Conservation (phyloP, 2,113 vertebrate species). For the Pangasianodon hypophthalmus region DNA sequence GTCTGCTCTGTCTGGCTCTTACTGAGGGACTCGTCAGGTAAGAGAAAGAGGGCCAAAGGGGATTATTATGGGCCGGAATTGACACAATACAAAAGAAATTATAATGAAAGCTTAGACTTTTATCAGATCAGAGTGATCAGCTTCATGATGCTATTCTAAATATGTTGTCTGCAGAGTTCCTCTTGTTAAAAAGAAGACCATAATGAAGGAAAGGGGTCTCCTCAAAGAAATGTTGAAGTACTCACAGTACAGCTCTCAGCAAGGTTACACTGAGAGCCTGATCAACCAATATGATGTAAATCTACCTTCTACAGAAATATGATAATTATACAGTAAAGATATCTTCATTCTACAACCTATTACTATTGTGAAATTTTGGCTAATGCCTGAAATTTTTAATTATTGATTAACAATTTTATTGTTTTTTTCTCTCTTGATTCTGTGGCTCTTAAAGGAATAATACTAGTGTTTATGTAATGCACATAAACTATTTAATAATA, state of each 20-base stretch:
- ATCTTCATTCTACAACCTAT: neutral
- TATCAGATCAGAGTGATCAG: neutral
- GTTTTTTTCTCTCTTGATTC: neutral
- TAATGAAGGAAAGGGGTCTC: constrained; percentile 21
- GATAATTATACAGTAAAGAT: neutral
- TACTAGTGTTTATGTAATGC: neutral
- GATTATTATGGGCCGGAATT: neutral
- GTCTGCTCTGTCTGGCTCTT: constrained; percentile 17
- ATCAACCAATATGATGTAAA: constrained; percentile 44
- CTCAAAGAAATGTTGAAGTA: constrained; percentile 10
- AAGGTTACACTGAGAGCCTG: constrained; percentile 29
- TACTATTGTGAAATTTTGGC: neutral
- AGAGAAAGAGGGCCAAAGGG: neutral
- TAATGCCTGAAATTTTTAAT: too few species aligned
- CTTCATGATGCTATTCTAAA: neutral
- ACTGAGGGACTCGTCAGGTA: constrained; percentile 31
- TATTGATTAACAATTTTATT: neutral
- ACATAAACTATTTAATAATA: neutral
- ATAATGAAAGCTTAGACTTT: neutral
- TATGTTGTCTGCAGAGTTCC: constrained; percentile 26
- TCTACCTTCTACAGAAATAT: neutral
- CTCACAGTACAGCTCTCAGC: constrained; percentile 34
- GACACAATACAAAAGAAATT: neutral
- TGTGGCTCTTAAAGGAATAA: neutral
- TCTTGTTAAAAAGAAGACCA: constrained; percentile 23